Conservation (phyloP, 2,113 vertebrate genomes). For the Paracanthobrama guichenoti region DNA sequence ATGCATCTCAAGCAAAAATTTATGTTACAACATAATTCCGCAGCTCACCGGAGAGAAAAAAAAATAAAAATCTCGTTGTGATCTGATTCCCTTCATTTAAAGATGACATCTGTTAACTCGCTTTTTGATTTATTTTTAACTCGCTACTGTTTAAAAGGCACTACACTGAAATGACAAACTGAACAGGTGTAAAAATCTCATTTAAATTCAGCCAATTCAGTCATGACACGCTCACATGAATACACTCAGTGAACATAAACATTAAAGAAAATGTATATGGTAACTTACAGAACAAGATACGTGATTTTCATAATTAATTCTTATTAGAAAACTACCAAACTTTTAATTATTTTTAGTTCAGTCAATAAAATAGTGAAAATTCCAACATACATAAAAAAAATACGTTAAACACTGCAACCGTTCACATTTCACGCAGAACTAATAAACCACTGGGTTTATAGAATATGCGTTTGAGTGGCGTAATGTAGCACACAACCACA, state of each 20-base stretch:
- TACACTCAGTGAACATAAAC: not conserved
- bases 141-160: not conserved
- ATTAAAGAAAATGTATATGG: not conserved
- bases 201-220: not conserved
- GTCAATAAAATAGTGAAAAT: not conserved
- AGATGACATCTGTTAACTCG: not conserved
- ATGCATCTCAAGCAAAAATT: conserved; percentile 70
- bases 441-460: conserved; percentile 34
- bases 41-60: not conserved
- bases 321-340: not conserved
- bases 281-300: not conserved
- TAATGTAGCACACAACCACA: conserved; percentile 43
- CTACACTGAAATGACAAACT: conserved; percentile 3
- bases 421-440: conserved; percentile 35
- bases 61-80: not conserved
- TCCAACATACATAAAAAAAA: conserved; percentile 15
- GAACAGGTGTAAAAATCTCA: not conserved
- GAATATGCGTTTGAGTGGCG: conserved; percentile 24
- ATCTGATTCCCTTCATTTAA: not conserved
- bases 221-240: not conserved
- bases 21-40: conserved; percentile 35
- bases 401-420: not conserved
- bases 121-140: conserved; percentile 29
- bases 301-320: not conserved
- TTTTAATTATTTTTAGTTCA: not conserved